phyloP scores from a whole-genome alignment of 2,797 vertebrate species.

The Chloroceryle amazona region DNA sequence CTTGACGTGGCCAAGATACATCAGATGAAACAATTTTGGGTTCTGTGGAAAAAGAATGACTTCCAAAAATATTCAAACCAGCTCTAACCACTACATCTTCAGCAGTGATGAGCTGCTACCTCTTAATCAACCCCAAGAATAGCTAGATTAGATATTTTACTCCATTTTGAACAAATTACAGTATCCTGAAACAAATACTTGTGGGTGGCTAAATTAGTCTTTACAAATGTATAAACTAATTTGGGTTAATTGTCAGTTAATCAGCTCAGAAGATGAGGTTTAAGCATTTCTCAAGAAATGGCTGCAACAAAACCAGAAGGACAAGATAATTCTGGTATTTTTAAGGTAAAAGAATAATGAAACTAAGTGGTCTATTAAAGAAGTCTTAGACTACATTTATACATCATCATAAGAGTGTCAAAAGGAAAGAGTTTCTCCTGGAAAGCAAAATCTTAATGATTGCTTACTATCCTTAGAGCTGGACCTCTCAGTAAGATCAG shows the following conservation, averaged over 20 bases:
- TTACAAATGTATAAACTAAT: background rate
- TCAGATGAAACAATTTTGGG: constrained; percentile 6
- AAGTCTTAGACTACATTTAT: background rate
- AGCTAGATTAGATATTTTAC: background rate
- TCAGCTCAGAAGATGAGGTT: background rate
- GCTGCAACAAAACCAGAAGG: background rate
- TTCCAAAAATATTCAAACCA: background rate
- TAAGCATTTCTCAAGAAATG: background rate
- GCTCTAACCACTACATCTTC: background rate
- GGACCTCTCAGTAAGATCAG: background rate
- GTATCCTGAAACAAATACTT: constrained; percentile 22
- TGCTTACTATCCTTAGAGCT: background rate
- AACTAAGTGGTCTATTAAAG: background rate
- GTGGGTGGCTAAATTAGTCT: constrained; percentile 15
- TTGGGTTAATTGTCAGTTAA: constrained; percentile 49
- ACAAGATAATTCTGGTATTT: background rate
- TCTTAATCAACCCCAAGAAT: background rate
- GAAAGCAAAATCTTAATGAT: background rate
- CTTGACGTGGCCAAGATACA: background rate
- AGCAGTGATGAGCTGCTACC: constrained; percentile 18
- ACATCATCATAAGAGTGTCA: background rate
- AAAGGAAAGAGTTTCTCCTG: background rate
- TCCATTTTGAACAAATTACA: background rate
- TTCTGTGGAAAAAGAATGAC: background rate
- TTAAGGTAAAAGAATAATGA: background rate